Percentiles rank a stretch among this genome's conserved stretches.
Evolutionary conservation across 2,888 invertebrate species (phyloP).

Genomic region (Itoplectis maculator): DNA sequence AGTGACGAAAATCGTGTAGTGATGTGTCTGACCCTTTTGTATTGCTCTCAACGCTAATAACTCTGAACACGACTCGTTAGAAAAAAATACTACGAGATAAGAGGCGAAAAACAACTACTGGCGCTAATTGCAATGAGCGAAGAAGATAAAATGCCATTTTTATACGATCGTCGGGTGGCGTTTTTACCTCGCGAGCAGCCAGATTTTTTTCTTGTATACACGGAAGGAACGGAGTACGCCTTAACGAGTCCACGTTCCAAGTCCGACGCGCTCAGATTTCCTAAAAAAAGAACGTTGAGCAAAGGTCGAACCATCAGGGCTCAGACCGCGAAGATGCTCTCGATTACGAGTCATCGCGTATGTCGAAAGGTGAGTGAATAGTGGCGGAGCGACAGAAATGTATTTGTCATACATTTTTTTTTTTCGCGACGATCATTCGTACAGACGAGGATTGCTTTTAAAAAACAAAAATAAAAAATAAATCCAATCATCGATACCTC

Average conservation of each 20-base stretch:
- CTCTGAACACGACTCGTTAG: too few species aligned
- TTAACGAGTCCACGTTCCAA: conserved; percentile 72
- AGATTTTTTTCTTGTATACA: conserved; percentile 73
- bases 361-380: conserved; percentile 33
- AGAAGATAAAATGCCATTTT: conserved; percentile 36
- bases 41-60: conserved; percentile 10
- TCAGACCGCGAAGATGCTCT: conserved; percentile 17
- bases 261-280: conserved; percentile 70
- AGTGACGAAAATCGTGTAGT: not conserved
- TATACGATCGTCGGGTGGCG: conserved; percentile 55
- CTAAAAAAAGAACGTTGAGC: conserved; percentile 70
- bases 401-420: not conserved
- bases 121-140: conserved; percentile 57
- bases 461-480: conserved; percentile 10
- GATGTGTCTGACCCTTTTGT: not conserved
- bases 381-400: conserved; percentile 32
- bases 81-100: not conserved
- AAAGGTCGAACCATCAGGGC: conserved; percentile 48
- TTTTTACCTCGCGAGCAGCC: conserved; percentile 72
- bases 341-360: conserved; percentile 5
- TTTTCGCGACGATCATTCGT: conserved; percentile 28
- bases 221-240: conserved; percentile 72
- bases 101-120: conserved; percentile 43
- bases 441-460: not conserved
- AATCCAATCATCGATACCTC: not conserved